These are phyloP conservation scores for Catharus minimus DNA, from an alignment of 2,113 vertebrate genomes.

Conservation along the genomic window DNA sequence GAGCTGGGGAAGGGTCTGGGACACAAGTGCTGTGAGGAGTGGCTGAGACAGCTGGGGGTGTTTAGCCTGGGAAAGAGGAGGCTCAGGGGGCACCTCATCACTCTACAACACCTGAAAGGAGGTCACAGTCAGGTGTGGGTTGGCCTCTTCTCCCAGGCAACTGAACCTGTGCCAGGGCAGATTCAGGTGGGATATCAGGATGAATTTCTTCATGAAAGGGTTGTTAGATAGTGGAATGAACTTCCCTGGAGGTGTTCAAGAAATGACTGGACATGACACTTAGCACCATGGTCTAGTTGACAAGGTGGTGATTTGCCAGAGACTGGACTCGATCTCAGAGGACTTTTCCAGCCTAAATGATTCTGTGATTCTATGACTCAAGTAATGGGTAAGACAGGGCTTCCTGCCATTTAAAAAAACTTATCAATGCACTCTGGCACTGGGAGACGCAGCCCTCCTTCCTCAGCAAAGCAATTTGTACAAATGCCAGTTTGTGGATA, in stretches of 20 bases:
- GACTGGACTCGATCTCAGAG: background rate
- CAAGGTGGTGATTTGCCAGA: background rate
- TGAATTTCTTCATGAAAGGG: background rate
- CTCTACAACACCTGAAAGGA: background rate
- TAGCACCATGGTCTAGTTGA: background rate
- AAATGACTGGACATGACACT: background rate
- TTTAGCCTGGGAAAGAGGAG: background rate
- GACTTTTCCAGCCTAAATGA: background rate
- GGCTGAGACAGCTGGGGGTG: background rate
- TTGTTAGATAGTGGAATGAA: background rate
- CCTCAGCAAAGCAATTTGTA: background rate
- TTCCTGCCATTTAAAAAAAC: background rate
- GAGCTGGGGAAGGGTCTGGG: background rate
- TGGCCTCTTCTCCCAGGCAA: background rate
- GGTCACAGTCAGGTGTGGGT: background rate
- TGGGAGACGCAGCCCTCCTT: background rate
- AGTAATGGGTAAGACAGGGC: background rate
- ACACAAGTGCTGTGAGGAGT: accelerated
- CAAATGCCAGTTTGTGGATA: background rate
- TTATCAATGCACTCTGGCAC: background rate
- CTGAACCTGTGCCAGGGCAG: background rate
- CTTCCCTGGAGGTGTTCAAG: background rate
- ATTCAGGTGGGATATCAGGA: background rate
- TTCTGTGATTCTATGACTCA: background rate
- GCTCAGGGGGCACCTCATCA: accelerated